Evolutionary conservation across 2,113 vertebrate species (phyloP), one percentile per base, ranked within the genome.

Genomic region (Tetrax tetrax): DNA sequence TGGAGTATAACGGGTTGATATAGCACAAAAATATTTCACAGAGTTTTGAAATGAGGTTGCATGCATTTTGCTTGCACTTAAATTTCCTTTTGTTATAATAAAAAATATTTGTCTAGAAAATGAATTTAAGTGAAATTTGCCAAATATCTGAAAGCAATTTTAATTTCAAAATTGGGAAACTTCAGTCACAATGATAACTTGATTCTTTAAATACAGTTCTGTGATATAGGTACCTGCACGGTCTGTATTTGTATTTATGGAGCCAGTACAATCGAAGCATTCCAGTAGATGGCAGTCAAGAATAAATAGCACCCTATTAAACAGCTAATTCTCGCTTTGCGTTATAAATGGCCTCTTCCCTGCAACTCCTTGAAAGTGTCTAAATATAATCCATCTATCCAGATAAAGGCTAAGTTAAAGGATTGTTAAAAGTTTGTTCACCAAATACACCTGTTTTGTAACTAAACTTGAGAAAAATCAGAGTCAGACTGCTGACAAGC

Each of bases 251-350:
- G 21, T 20, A n/a, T 79, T 78, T 75, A 60, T 19, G 45, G 35
- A 89, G 45, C 25, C 41, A 50, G 53, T 25, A 54, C 11, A 71
- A 27, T 28, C 7, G 1, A 48, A 89, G 24, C 38, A 51, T 79
- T 78, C 94, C 96, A 89, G 95, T 63, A 97, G 96, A 66, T 96
- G 96, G 91, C 96, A 95, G 83, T 94, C 87, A 61, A 87, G 83
- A 96, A 95, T 90, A 79, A 89, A 90, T 11, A 90, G 31, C 48
- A 50, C 35, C 65, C 69, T 71, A 13, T 68, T 76, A 43, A 43
- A 43, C 16, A 65, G 12, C 15, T 57, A 59, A 69, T 86, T 61
- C 29, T 84, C 12, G 25, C 37, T 47, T 31, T 75, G 27, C 33
- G 27, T 10, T 31, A n/a, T 21, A 80, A 93, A 68, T 9, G 24